Percentiles rank a stretch among this genome's conserved stretches.
Evolutionary conservation across 2,797 vertebrate species (phyloP).

Genomic region (Pseudotriccus pelzelni): DNA sequence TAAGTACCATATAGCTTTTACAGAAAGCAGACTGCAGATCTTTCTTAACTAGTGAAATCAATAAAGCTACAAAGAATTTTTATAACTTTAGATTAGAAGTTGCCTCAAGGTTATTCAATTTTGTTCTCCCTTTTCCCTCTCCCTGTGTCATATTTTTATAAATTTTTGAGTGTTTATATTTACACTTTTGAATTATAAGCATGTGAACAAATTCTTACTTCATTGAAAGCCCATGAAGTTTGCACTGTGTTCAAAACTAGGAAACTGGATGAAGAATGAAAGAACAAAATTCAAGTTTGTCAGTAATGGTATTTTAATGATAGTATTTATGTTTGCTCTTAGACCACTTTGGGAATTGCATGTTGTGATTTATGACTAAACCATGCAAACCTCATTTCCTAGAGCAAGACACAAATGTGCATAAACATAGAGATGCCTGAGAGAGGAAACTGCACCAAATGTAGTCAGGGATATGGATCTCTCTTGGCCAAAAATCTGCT

Average conservation of each 20-base stretch:
- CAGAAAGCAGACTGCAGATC: neutral
- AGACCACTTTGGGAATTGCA: neutral
- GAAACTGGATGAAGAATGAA: neutral
- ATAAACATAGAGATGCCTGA: neutral
- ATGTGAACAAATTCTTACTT: neutral
- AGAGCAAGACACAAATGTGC: neutral
- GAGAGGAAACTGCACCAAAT: neutral
- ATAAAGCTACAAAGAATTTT: constrained; percentile 13
- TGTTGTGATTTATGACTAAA: neutral
- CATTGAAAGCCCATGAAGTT: neutral
- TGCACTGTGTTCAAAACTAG: neutral
- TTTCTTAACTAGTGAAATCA: constrained; percentile 29
- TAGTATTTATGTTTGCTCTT: neutral
- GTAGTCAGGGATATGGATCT: neutral
- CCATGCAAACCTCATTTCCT: neutral
- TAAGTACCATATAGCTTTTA: neutral
- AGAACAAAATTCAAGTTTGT: neutral
- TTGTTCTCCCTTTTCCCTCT: neutral
- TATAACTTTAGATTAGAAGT: neutral
- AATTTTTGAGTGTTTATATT: neutral
- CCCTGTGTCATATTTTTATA: neutral
- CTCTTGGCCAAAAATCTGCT: neutral
- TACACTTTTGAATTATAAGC: neutral
- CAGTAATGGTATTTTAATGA: neutral
- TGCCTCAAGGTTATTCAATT: neutral